phyloP scores from a whole-genome alignment of 1,140 invertebrate species.

The Gonioctena quinquepunctata region DNA sequence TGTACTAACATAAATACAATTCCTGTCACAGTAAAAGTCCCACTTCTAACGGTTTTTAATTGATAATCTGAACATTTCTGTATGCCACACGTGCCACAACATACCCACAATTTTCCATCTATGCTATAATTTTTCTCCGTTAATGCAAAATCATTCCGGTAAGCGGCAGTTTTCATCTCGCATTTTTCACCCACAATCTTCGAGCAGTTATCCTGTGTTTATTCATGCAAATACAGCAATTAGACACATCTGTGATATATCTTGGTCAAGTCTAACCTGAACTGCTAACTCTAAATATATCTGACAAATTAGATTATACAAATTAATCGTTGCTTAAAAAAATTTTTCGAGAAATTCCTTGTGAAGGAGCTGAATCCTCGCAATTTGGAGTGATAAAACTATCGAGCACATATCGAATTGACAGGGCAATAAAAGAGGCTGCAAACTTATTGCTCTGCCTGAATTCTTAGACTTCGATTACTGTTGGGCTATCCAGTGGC shows the following conservation, averaged over 20 bases:
- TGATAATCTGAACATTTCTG: no score
- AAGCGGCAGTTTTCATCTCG: no score
- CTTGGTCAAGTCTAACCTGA: background rate
- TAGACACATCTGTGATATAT: background rate
- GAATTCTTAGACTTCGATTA: background rate
- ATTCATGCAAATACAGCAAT: background rate
- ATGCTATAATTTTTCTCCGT: no score
- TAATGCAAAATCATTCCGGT: no score
- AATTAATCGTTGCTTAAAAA: background rate
- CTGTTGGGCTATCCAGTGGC: no score
- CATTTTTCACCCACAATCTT: background rate
- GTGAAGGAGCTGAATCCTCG: background rate
- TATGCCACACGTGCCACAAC: no score
- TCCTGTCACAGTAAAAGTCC: no score
- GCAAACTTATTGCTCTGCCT: background rate
- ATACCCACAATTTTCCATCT: no score
- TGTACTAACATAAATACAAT: no score
- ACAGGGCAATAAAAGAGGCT: background rate
- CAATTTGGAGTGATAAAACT: background rate
- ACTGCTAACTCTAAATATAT: background rate
- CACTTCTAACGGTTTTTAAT: no score
- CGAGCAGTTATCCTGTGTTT: background rate
- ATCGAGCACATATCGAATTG: background rate
- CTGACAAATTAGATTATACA: conserved; percentile 5
- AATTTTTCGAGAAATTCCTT: background rate